Conservation (phyloP, 1,140 invertebrate genomes). For the Pinna nobilis region DNA sequence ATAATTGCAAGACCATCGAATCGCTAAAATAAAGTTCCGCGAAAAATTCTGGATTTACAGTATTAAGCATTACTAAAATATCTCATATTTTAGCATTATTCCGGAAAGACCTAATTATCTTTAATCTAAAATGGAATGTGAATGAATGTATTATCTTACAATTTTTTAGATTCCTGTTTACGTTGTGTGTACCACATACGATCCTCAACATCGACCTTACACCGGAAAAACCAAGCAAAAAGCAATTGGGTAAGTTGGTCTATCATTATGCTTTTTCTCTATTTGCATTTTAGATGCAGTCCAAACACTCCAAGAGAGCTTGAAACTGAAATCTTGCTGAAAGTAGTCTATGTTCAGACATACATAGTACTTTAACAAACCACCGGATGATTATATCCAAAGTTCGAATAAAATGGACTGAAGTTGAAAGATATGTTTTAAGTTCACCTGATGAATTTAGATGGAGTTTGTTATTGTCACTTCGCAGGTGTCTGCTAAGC, state of each 20-base stretch:
- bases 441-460: no score
- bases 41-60: no score
- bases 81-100: neutral
- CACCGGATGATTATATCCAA: neutral
- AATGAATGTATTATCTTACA: neutral
- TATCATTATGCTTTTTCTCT: neutral
- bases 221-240: conserved; percentile 63
- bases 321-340: no score
- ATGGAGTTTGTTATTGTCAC: no score
- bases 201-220: conserved; percentile 58
- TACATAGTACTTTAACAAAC: no score
- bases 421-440: neutral
- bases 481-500: no score
- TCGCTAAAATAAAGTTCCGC: no score
- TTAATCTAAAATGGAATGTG: neutral
- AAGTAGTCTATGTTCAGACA: no score
- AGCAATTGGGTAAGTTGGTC: conserved; percentile 51
- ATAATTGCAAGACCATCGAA: neutral
- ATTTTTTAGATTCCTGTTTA: conserved; percentile 59
- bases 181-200: conserved; percentile 63
- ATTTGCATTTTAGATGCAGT: no score
- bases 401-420: neutral
- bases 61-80: neutral
- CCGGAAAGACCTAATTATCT: neutral
- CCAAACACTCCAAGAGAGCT: no score